Evolutionary conservation across 1,140 invertebrate genomes (phyloP).

Genomic region (Subanguina moxae): DNA sequence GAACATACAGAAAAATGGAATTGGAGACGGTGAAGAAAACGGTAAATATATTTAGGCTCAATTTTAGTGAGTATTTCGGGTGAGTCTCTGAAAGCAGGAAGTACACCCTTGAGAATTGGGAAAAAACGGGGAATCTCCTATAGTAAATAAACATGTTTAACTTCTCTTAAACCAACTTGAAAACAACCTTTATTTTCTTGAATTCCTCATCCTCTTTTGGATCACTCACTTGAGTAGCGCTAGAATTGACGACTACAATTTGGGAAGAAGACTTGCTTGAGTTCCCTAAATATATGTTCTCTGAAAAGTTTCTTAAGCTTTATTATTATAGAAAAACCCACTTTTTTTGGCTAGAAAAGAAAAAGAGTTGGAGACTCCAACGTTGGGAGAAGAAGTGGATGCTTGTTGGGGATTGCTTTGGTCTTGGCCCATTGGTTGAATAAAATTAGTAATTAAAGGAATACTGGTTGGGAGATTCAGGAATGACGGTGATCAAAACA

Average conservation of each 20-base stretch:
- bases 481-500: slow-evolving; percentile 26
- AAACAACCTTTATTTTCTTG: slow-evolving; percentile 38
- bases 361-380: slow-evolving; percentile 26
- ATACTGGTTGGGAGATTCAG: neutral
- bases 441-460: neutral
- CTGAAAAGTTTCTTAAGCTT: too few species aligned
- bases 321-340: too few species aligned
- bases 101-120: slow-evolving; percentile 37
- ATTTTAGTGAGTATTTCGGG: slow-evolving; percentile 43
- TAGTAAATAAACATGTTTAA: slow-evolving; percentile 9
- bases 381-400: slow-evolving; percentile 3
- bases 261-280: slow-evolving; percentile 17
- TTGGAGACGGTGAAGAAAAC: slow-evolving; percentile 44
- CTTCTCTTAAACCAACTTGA: neutral
- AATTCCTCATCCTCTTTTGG: slow-evolving; percentile 45
- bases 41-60: slow-evolving; percentile 39
- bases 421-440: neutral
- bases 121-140: slow-evolving; percentile 51
- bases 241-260: slow-evolving; percentile 45
- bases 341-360: slow-evolving; percentile 29
- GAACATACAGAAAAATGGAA: slow-evolving; percentile 40
- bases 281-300: slow-evolving; percentile 16
- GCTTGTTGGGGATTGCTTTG: neutral
- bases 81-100: slow-evolving; percentile 44
- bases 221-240: slow-evolving; percentile 24